A percentile compares a stretch with the other conserved stretches of the same genome.
phyloP scores from a whole-genome alignment of 2,113 vertebrate species.

The Danio rerio region GRCz12tu NC_133189.1:34769501-34770000 shows the following conservation, averaged over 20 bases:
- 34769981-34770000: constrained; percentile 12
- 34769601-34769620: too few relatives aligned
- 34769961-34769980: constrained; percentile 16
- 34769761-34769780: too few relatives aligned
- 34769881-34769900: background rate
- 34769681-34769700: too few relatives aligned
- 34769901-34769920: constrained; percentile 1
- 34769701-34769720: too few relatives aligned
- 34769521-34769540: constrained; percentile 2
- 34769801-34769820: too few relatives aligned
- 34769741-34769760: too few relatives aligned
- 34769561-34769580: constrained; percentile 4
- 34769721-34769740: too few relatives aligned
- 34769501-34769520: background rate
- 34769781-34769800: too few relatives aligned
- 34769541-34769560: background rate
- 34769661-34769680: too few relatives aligned
- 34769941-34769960: background rate
- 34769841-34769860: background rate
- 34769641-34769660: background rate
- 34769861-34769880: background rate
- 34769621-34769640: background rate
- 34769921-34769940: constrained; percentile 16
- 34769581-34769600: background rate
- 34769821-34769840: background rate